Percentiles rank a stretch among this genome's conserved stretches.
These are phyloP conservation scores for Clarias macrocephalus DNA, from an alignment of 2,113 vertebrate species.

Conservation along the genomic window DNA sequence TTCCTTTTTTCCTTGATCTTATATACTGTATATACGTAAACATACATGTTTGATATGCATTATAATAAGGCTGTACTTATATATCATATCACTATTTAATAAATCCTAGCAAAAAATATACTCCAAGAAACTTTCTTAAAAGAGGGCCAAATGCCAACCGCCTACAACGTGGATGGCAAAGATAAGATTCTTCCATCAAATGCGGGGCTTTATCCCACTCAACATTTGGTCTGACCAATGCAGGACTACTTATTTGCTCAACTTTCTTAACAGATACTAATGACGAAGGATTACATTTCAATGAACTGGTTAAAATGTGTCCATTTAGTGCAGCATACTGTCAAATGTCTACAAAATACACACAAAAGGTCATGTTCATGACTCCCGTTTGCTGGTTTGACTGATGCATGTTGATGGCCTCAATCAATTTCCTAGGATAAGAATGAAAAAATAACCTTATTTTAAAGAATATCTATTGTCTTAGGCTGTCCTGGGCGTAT, in stretches of 20 bases:
- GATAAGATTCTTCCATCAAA: too few species aligned
- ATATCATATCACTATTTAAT: neutral
- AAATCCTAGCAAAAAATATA: neutral
- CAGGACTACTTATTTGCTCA: too few species aligned
- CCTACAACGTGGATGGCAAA: too few species aligned
- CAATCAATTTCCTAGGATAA: neutral
- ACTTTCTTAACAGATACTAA: too few species aligned
- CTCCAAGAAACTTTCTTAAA: neutral
- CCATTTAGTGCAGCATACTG: neutral
- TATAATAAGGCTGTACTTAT: neutral
- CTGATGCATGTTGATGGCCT: slow-evolving; percentile 3
- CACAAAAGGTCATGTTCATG: neutral
- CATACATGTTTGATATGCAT: neutral
- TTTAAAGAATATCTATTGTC: too few species aligned
- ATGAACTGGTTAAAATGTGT: neutral
- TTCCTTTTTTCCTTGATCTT: too few species aligned
- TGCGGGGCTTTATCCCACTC: too few species aligned
- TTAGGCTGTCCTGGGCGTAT: too few species aligned
- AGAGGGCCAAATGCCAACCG: too few species aligned
- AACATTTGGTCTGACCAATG: too few species aligned
- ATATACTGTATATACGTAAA: too few species aligned
- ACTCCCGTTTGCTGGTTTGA: neutral
- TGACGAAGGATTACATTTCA: neutral
- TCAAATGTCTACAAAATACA: too few species aligned
- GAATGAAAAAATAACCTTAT: neutral